A percentile compares a stretch with the other conserved stretches of the same genome.
phyloP scores from a whole-genome alignment of 2,888 invertebrate species.

The Thysanoteuthis rhombus region DNA sequence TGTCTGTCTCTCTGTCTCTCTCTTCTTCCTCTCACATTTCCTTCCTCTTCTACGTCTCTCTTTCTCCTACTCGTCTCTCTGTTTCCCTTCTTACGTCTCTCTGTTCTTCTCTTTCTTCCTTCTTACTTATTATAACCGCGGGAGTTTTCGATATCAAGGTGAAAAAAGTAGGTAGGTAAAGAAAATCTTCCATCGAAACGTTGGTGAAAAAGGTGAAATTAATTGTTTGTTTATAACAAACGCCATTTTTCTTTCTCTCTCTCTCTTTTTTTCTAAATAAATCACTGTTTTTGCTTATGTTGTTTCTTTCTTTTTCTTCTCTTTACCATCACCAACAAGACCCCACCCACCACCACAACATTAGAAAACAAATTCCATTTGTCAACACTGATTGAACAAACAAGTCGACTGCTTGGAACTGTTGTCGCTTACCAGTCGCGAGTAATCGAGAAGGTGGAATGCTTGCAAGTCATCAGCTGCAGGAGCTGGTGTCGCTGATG shows the following conservation, averaged over 20 bases:
- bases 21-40: too few relatives aligned
- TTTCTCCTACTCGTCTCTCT: not conserved
- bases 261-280: not conserved
- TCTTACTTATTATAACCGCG: too few relatives aligned
- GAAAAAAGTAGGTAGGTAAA: too few relatives aligned
- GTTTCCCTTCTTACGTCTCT: too few relatives aligned
- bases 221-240: not conserved
- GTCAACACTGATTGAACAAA: slow-evolving; percentile 12
- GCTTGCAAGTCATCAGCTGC: slow-evolving; percentile 12
- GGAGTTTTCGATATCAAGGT: too few relatives aligned
- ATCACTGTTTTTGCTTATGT: not conserved
- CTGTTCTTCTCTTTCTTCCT: too few relatives aligned
- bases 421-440: not conserved
- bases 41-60: not conserved
- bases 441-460: not conserved
- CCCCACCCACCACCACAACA: not conserved
- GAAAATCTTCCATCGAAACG: not conserved
- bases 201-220: not conserved
- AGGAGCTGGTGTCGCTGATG: not conserved
- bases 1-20: not conserved
- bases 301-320: not conserved
- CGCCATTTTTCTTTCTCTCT: not conserved
- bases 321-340: not conserved
- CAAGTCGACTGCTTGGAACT: slow-evolving; percentile 12
- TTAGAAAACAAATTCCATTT: slow-evolving; percentile 12